These are phyloP conservation scores for Anastatus disparis DNA, from an alignment of 1,140 invertebrate genomes.

Conservation along the genomic window DNA sequence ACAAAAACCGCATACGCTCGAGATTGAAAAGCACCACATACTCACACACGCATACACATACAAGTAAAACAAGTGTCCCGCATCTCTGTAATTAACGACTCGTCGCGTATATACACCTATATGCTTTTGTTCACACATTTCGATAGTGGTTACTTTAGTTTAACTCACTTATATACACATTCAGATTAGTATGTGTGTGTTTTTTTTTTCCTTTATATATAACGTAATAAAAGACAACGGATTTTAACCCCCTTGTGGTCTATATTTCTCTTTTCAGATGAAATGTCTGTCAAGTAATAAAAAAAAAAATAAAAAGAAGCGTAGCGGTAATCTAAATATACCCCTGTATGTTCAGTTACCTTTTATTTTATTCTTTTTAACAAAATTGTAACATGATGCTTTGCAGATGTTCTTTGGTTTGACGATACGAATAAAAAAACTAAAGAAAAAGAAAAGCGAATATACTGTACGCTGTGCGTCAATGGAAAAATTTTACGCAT, in stretches of 20 bases:
- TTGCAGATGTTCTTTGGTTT: neutral
- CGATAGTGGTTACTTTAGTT: neutral
- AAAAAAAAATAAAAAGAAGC: too few species aligned
- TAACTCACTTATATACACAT: neutral
- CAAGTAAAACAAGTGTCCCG: constrained; percentile 5
- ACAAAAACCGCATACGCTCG: neutral
- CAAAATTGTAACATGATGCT: neutral
- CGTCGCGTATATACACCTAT: neutral
- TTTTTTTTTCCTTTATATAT: too few species aligned
- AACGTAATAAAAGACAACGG: constrained; percentile 1
- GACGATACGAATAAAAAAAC: neutral
- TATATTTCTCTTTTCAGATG: neutral
- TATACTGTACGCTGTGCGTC: too few species aligned
- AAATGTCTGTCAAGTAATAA: constrained; percentile 1
- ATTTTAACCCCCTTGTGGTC: neutral
- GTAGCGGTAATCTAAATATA: too few species aligned
- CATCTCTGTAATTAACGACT: constrained; percentile 11
- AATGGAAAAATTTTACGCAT: too few species aligned
- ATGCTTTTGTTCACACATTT: too few species aligned
- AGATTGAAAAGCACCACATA: neutral
- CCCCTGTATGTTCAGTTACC: neutral
- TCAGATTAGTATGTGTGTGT: neutral
- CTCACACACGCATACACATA: too few species aligned
- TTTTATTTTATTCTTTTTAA: neutral
- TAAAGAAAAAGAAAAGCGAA: too few species aligned